phyloP scores from a whole-genome alignment of 2,888 invertebrate species.

The Monochamus alternatus region DNA sequence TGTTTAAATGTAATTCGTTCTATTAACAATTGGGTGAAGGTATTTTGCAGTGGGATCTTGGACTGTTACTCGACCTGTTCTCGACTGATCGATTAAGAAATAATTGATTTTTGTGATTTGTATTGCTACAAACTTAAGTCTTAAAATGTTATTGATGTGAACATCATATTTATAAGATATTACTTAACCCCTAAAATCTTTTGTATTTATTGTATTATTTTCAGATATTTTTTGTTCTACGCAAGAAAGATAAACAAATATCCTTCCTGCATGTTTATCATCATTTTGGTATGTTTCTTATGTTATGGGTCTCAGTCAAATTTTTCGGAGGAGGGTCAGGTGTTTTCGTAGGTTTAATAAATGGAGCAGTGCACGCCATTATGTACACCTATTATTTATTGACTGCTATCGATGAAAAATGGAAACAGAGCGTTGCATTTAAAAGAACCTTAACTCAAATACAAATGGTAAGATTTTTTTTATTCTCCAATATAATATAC shows the following conservation, averaged over 20 bases:
- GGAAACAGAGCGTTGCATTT: conserved; percentile 78
- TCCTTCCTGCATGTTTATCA: conserved; percentile 95
- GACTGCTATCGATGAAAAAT: conserved; percentile 80
- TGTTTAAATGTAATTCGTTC: too few relatives aligned
- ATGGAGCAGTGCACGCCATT: conserved; percentile 84
- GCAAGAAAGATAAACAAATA: conserved; percentile 92
- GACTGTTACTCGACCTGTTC: too few relatives aligned
- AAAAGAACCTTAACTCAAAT: conserved; percentile 89
- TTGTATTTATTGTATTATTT: conserved; percentile 53
- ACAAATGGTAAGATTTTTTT: conserved; percentile 78
- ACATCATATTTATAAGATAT: too few relatives aligned
- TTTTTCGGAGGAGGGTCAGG: conserved; percentile 84
- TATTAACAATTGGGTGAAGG: too few relatives aligned
- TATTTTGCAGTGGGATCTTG: too few relatives aligned
- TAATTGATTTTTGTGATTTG: too few relatives aligned
- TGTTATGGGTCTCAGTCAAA: conserved; percentile 94
- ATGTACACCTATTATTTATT: conserved; percentile 90
- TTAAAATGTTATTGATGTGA: too few relatives aligned
- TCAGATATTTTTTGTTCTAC: conserved; percentile 89
- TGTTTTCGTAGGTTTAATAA: conserved; percentile 80
- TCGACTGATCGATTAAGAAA: too few relatives aligned
- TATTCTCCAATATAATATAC: not conserved
- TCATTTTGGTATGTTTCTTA: conserved; percentile 95
- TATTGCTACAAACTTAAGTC: too few relatives aligned
- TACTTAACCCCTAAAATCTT: too few relatives aligned